Conservation (phyloP, 2,797 vertebrate genomes). For the Steatocranus sp. region DNA sequence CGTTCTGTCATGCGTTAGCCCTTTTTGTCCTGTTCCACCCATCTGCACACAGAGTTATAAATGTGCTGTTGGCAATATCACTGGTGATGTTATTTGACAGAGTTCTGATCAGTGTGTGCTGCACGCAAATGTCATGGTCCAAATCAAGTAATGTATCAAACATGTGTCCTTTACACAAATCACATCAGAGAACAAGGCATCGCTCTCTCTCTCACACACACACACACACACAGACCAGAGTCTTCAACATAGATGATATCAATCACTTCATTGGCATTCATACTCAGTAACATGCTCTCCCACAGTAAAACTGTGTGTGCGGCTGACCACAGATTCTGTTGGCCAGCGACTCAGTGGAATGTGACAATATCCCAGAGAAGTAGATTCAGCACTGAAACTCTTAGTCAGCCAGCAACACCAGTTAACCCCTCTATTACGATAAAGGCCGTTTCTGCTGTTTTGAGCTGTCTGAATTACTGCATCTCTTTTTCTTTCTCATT, state of each 20-base stretch:
- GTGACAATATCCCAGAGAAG: constrained; percentile 50
- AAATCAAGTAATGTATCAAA: constrained; percentile 65
- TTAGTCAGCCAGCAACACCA: background rate
- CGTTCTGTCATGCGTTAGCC: constrained; percentile 40
- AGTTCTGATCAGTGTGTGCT: constrained; percentile 56
- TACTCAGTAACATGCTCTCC: constrained; percentile 39
- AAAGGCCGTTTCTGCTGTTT: background rate
- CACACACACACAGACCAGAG: background rate
- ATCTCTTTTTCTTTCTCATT: background rate
- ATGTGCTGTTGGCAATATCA: constrained; percentile 28
- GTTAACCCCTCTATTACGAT: background rate
- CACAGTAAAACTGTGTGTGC: constrained; percentile 57
- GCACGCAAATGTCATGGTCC: constrained; percentile 57
- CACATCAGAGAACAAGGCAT: constrained; percentile 24
- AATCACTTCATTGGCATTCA: constrained; percentile 56
- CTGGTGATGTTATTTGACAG: constrained; percentile 58
- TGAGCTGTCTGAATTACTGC: background rate
- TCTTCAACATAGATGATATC: constrained; percentile 26
- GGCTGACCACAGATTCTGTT: constrained; percentile 50
- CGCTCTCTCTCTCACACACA: background rate
- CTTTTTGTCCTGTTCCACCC: constrained; percentile 34
- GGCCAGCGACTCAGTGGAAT: constrained; percentile 41
- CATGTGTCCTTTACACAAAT: constrained; percentile 54
- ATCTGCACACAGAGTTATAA: constrained; percentile 3
- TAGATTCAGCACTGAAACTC: constrained; percentile 12